These are phyloP conservation scores for Grapholita molesta DNA, from an alignment of 1,140 invertebrate species.

Conservation along the genomic window DNA sequence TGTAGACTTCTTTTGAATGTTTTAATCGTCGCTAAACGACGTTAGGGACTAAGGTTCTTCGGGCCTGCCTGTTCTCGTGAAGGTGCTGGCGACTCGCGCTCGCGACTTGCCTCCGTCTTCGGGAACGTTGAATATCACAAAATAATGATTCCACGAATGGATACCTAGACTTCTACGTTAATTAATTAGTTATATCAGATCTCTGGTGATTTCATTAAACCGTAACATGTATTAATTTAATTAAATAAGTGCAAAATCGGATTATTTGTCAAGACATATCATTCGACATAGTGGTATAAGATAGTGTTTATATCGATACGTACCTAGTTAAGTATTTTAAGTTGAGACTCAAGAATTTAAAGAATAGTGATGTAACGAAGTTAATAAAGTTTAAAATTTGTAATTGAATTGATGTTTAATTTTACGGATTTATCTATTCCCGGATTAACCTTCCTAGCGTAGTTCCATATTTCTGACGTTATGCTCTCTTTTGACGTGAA, in stretches of 20 bases:
- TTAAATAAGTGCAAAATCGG: constrained; percentile 63
- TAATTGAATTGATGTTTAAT: constrained; percentile 37
- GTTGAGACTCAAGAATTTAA: constrained; percentile 73
- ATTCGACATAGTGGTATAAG: constrained; percentile 63
- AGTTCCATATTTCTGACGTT: background rate
- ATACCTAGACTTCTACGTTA: constrained; percentile 51
- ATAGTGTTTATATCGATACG: constrained; percentile 71
- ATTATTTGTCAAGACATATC: constrained; percentile 65
- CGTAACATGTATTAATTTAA: constrained; percentile 63
- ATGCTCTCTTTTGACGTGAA: too few relatives aligned
- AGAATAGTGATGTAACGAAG: constrained; percentile 69
- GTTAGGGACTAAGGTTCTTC: constrained; percentile 54
- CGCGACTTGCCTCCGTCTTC: constrained; percentile 73
- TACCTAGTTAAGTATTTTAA: constrained; percentile 73
- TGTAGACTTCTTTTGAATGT: constrained; percentile 48
- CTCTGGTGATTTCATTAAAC: constrained; percentile 61
- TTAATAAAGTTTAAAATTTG: constrained; percentile 69
- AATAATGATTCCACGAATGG: constrained; percentile 55
- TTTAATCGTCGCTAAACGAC: constrained; percentile 22
- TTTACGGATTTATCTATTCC: constrained; percentile 21
- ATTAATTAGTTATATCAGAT: constrained; percentile 58
- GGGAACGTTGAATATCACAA: constrained; percentile 45
- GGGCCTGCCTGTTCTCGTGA: constrained; percentile 55
- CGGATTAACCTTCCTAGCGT: background rate
- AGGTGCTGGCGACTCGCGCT: constrained; percentile 71